These are phyloP conservation scores for Panthera uncia DNA, from an alignment of 2,113 vertebrate genomes.

Conservation along the genomic window DNA sequence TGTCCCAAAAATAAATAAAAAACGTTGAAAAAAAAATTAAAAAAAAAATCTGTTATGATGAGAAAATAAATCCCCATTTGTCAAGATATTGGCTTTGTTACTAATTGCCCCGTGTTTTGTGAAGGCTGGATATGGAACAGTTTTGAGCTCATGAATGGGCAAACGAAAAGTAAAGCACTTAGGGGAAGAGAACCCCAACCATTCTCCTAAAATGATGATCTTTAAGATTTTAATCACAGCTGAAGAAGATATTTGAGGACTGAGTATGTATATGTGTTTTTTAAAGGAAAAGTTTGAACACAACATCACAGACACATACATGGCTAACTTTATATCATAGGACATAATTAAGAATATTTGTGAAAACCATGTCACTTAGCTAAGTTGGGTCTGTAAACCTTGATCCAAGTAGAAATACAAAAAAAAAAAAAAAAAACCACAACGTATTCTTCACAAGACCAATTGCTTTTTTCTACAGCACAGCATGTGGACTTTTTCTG, in stretches of 20 bases:
- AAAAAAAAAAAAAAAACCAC: background rate
- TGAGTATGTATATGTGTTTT: too few relatives aligned
- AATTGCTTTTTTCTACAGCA: background rate
- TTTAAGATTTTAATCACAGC: constrained; percentile 21
- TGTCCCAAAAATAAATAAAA: too few relatives aligned
- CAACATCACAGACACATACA: background rate
- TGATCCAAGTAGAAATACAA: constrained; percentile 7
- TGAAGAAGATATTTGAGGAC: background rate
- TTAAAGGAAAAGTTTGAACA: background rate
- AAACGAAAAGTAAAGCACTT: background rate
- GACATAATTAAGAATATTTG: background rate
- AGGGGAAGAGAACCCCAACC: background rate
- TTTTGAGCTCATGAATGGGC: background rate
- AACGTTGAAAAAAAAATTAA: too few relatives aligned
- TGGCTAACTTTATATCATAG: background rate
- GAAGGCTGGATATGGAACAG: background rate
- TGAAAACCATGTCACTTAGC: background rate
- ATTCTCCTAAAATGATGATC: background rate
- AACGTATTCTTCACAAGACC: background rate
- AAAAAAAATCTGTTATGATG: background rate
- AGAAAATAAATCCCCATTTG: constrained; percentile 21
- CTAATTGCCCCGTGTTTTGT: background rate
- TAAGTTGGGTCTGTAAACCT: background rate
- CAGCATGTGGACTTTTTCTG: background rate
- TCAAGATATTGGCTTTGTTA: constrained; percentile 10